Evolutionary conservation across 37 sponge, comb jelly and placozoan genomes (phyloP), one percentile per base, ranked within the genome.

Genomic region (Tethya wilhelma): DNA sequence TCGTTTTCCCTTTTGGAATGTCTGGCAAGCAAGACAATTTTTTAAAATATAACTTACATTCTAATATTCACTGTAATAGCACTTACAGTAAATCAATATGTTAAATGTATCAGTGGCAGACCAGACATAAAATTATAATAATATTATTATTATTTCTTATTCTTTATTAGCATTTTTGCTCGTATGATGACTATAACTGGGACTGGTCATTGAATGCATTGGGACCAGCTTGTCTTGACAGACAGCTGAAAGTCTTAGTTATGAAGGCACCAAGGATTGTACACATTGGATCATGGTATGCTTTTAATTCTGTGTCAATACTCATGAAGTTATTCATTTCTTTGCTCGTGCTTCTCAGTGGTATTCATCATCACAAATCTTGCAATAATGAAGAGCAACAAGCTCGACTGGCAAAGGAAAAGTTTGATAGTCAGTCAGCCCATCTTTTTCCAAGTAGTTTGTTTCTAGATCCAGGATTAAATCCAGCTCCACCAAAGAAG

Each of bases 171-270:
- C 38, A 84, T 14, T 95, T 95, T 57, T 95, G 96, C 33, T 64
- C 63, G 2, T 92, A 90, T 81, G 96, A 95, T 77, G 96, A 95
- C 80, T 95, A 95, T 79, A 95, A 95, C 73, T 95, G 96, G 96
- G 96, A 95, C 49, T 95, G 96, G 96, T 83, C 93, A 1, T 56
- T 95, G 20, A 59, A 78, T 25, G 28, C 80, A 14, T 53, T 95
- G 37, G 82, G 93, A 2, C 70, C 43, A 2, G 12, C 62, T 20
- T 95, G 96, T 78, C 43, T 43, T 36, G 8, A 71, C 28, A 38
- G 65, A 3, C 58, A 69, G 1, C 66, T 91, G 9, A 75, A 71
- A 42, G 87, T 89, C 22, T n/a, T 95, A 36, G 70, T 82, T 4
- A 23, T 84, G 25, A 41, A 23, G 40, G 79, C 93, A 26, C 93